phyloP scores from a whole-genome alignment of 2,797 vertebrate species.

The Propithecus deckenii region DNA sequence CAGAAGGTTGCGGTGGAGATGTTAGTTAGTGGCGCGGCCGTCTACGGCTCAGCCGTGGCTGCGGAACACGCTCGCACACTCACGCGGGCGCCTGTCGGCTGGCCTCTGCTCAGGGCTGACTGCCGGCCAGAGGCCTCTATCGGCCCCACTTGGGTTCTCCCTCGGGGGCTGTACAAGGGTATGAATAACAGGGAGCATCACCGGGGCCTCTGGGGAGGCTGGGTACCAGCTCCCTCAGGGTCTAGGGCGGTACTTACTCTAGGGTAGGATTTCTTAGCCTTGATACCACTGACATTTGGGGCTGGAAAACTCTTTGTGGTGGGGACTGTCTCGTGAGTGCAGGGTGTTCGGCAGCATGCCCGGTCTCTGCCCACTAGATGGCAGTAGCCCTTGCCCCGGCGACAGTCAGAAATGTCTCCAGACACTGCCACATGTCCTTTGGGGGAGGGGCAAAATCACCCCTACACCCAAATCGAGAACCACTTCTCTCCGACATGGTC shows the following conservation, averaged over 20 bases:
- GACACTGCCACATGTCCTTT: background rate
- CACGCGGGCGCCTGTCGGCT: background rate
- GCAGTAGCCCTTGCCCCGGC: background rate
- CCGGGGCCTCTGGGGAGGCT: background rate
- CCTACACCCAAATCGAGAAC: background rate
- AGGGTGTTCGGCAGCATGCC: background rate
- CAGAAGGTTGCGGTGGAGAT: background rate
- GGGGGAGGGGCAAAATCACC: background rate
- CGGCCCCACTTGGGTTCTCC: background rate
- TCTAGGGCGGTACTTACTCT: background rate
- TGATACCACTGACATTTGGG: background rate
- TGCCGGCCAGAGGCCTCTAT: background rate
- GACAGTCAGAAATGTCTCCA: background rate
- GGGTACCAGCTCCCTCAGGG: background rate
- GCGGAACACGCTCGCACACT: background rate
- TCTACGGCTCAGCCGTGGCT: background rate
- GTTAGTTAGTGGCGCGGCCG: background rate
- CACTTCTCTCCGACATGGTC: background rate
- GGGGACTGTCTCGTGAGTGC: background rate
- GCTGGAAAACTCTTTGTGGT: background rate
- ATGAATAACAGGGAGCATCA: background rate
- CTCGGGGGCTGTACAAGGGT: background rate
- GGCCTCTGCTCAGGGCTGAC: background rate
- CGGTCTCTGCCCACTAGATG: background rate
- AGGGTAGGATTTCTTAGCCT: background rate